Percentiles rank a stretch among this genome's conserved stretches.
Evolutionary conservation across 2,797 vertebrate species (phyloP).

Genomic region (Malurus leucopterus): DNA sequence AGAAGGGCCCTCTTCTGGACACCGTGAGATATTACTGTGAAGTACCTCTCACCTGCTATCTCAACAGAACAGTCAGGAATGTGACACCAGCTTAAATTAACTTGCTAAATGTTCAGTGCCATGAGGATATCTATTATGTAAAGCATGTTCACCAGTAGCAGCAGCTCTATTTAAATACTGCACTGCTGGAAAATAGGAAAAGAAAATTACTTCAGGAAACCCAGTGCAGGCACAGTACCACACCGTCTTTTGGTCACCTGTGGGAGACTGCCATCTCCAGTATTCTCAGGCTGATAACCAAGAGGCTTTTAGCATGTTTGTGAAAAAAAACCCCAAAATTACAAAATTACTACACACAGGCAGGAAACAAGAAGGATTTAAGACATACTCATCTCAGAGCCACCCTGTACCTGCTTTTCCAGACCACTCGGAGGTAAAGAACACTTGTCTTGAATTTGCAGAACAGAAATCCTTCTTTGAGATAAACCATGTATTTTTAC

Average conservation of each 20-base stretch:
- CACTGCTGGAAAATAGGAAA: not conserved
- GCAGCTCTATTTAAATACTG: not conserved
- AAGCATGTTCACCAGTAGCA: not conserved
- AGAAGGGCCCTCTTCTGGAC: conserved; percentile 13
- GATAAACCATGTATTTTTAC: not conserved
- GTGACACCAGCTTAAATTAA: not conserved
- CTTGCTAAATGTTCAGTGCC: not conserved
- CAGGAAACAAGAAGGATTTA: not conserved
- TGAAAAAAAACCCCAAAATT: not conserved
- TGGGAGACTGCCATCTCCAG: not conserved
- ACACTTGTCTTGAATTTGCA: not conserved
- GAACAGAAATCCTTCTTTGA: not conserved
- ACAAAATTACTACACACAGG: not conserved
- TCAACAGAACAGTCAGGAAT: not conserved
- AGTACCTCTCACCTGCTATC: not conserved
- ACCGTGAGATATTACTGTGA: not conserved
- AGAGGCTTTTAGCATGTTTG: not conserved
- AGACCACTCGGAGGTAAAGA: not conserved
- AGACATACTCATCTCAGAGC: not conserved
- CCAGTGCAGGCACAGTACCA: not conserved
- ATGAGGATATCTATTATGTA: not conserved
- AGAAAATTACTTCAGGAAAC: not conserved
- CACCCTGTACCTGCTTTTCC: not conserved
- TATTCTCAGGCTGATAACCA: not conserved
- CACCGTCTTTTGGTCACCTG: not conserved